Conservation (phyloP, 2,888 invertebrate species). For the Lasioglossum calceatum region DNA sequence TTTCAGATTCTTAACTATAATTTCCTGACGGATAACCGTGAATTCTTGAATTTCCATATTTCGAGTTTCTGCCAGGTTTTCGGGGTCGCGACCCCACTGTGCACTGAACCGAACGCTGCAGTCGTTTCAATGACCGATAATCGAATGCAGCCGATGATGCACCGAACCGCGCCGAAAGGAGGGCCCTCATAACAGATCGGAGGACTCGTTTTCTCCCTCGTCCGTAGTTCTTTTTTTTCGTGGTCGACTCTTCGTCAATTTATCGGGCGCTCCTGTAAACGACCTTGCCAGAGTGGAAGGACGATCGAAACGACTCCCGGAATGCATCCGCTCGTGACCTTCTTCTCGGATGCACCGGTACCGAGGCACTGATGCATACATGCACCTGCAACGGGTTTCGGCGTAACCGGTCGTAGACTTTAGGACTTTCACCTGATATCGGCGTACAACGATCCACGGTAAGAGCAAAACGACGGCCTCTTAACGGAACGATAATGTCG, state of each 20-base stretch:
- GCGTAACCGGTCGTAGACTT: conserved; percentile 71
- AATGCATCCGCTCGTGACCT: conserved; percentile 69
- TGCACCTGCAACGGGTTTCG: conserved; percentile 71
- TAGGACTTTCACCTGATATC: conserved; percentile 69
- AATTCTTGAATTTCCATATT: too few species aligned
- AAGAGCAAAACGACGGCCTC: conserved; percentile 45
- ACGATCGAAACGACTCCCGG: conserved; percentile 69
- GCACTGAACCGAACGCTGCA: too few species aligned
- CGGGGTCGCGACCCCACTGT: too few species aligned
- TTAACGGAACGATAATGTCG: conserved; percentile 50
- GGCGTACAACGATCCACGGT: conserved; percentile 56
- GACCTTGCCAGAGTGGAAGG: conserved; percentile 67
- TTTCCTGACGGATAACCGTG: too few species aligned
- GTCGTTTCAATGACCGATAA: not conserved
- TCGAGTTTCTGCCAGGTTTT: too few species aligned
- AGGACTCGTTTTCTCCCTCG: conserved; percentile 50
- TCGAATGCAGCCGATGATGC: conserved; percentile 2
- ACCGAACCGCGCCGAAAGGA: not conserved
- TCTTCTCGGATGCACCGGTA: conserved; percentile 67
- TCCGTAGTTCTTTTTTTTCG: conserved; percentile 32
- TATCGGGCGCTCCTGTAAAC: conserved; percentile 64
- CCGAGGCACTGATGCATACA: conserved; percentile 64
- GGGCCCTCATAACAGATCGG: conserved; percentile 26
- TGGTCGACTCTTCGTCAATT: conserved; percentile 49
- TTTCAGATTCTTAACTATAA: too few species aligned